Conservation (phyloP, 2,797 vertebrate genomes). For the Siniperca obscura region DNA sequence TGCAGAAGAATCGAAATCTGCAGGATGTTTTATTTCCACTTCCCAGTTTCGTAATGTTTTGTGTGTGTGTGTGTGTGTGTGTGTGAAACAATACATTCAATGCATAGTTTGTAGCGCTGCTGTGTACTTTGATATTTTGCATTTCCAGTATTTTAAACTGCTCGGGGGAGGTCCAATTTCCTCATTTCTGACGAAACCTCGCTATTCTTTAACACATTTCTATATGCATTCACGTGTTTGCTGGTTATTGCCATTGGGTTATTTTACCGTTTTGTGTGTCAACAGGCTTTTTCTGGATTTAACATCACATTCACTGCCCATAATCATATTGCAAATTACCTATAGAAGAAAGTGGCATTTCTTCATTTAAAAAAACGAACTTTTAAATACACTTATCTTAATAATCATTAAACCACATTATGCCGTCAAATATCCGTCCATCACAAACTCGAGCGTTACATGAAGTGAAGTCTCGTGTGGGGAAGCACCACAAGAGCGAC, state of each 20-base stretch:
- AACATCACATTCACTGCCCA: slow-evolving; percentile 56
- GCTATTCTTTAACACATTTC: slow-evolving; percentile 22
- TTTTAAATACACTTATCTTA: slow-evolving; percentile 41
- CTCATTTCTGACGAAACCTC: slow-evolving; percentile 47
- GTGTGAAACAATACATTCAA: slow-evolving; percentile 83
- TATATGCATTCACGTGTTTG: slow-evolving; percentile 43
- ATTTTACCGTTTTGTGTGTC: slow-evolving; percentile 27
- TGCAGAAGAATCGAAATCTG: slow-evolving; percentile 50
- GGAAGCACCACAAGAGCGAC: slow-evolving; percentile 73
- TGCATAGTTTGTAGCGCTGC: slow-evolving; percentile 87
- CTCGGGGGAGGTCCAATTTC: slow-evolving; percentile 55
- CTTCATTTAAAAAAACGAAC: background rate
- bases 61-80: slow-evolving; percentile 42
- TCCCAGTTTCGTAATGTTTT: slow-evolving; percentile 58
- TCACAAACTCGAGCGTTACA: slow-evolving; percentile 69
- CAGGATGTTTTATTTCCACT: slow-evolving; percentile 38
- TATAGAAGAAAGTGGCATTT: slow-evolving; percentile 46
- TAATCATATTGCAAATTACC: slow-evolving; percentile 51
- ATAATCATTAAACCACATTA: slow-evolving; percentile 54
- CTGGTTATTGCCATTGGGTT: slow-evolving; percentile 66
- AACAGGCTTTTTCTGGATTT: slow-evolving; percentile 27
- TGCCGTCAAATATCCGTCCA: slow-evolving; percentile 49
- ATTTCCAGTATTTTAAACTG: slow-evolving; percentile 56
- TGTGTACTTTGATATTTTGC: slow-evolving; percentile 66
- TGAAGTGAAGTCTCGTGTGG: slow-evolving; percentile 73